phyloP scores from a whole-genome alignment of 2,797 vertebrate species.

The Lycodopsis pacificus region DNA sequence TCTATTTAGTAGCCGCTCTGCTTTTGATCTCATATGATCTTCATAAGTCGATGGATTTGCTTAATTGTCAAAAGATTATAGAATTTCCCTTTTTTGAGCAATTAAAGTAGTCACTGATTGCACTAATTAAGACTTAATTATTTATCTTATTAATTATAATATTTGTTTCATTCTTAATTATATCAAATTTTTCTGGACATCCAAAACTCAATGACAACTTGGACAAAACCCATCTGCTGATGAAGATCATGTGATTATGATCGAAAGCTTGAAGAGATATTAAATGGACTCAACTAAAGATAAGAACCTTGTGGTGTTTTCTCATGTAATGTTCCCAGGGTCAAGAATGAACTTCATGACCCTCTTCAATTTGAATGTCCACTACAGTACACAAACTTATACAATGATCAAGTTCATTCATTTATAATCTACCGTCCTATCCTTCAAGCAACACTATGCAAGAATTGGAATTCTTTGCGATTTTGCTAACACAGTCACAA shows the following conservation, averaged over 20 bases:
- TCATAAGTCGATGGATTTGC: constrained; percentile 2
- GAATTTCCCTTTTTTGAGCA: not conserved
- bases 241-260: constrained; percentile 3
- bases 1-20: not conserved
- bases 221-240: not conserved
- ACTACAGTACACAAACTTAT: not conserved
- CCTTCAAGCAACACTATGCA: not conserved
- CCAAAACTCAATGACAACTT: not conserved
- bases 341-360: not conserved
- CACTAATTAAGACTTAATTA: not conserved
- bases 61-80: not conserved
- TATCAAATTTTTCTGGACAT: not conserved
- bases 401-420: not conserved
- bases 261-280: not conserved
- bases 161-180: not conserved
- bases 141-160: not conserved
- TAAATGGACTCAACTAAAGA: not conserved
- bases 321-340: not conserved
- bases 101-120: constrained; percentile 1
- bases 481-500: not conserved
- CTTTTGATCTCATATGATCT: constrained; percentile 16
- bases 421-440: not conserved
- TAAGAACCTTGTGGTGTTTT: not conserved
- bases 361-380: not conserved
- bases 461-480: not conserved